Base-by-base conservation (phyloP, 2,888 invertebrate genomes). In the Choristoneura rosaceana region DNA sequence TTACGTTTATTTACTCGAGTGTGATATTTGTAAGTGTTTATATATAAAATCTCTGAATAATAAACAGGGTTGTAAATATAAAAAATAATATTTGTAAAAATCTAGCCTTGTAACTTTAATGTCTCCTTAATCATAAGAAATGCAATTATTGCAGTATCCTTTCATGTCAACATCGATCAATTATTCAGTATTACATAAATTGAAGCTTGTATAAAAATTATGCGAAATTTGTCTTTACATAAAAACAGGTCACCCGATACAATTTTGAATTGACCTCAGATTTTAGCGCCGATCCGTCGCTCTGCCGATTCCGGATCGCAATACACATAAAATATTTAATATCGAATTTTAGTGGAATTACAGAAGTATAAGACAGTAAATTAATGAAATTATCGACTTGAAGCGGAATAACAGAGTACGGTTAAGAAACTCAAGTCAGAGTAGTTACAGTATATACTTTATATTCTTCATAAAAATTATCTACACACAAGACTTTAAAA, bases 381-480 rank as follows among this genome's bases (percentile, higher is more conserved):
- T 80, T 81, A 79, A 78, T 87, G 87, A 89, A 87, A 90, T 52
- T 43, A 62, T 66, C 45, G 60, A 65, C 65, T 43, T 55, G 38
- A 25, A 69, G 45, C 43, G 71, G 71, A 71, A 65, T 69, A 69
- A 65, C 71, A 60, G 60, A 38, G 60, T 78, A 74, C 78, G 75
- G 81, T 81, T 79, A 78, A 87, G 87, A 89, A 87, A 90, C 83
- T 87, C 85, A 86, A 90, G 81, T 87, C 88, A 81, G 81, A 84
- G 84, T 88, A 87, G 89, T 87, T 92, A 92, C 92, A 38, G 38
- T 38, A 93, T 92, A 93, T 92, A 91, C 85, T 92, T 91, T 92
- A 91, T 92, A 92, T 91, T 92, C 89, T 88, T 85, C 91, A 93
- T 92, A 93, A 91, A 93, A 92, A 92, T 90, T 93, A 92, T 93